Base-by-base conservation (phyloP, 1,140 invertebrate species). In the Drosophila arawakana region DNA sequence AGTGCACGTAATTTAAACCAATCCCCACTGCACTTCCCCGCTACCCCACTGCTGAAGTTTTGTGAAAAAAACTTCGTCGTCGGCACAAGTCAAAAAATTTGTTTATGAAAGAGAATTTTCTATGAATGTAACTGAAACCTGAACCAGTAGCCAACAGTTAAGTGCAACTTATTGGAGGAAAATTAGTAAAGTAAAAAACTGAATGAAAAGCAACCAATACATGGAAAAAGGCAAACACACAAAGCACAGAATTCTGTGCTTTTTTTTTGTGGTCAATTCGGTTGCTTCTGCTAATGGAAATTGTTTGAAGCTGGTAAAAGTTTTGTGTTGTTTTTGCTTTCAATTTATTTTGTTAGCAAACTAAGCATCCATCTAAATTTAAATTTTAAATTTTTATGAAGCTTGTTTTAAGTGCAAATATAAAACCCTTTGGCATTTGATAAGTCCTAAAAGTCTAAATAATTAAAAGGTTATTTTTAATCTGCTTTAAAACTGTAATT, bases 241-340 rank as follows among this genome's bases (percentile, higher is more conserved):
- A 15, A 15, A 55, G 35, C 11, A 49, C 8, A 52, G 35, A 69
- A 39, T 46, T 68, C 35, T 62, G 62, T 62, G 62, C 61, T 30
- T 30, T 3, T 49, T 69, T 86, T 85, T 81, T 85, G 81, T 81
- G 55, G 65, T 67, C 63, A 54, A 13, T 54, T 59, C 47, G 65
- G 82, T 73, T 85, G 79, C 78, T 79, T 86, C 86, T 86, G 82
- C 82, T 85, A 85, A 85, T 85, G 82, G 67, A 86, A 84, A 84
- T 67, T 58, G 69, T 49, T 84, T 13, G 21, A 15, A 73, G 39
- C n/a, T 43, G 4, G 37, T 10, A 25, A 67, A 60, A 73, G 18
- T 73, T 73, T 68, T 46, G 9, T 43, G 10, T 43, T 7, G n/a
- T 7, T 60, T 39, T 10, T 49, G 46, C 3, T 13, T 13, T 68